phyloP scores from a whole-genome alignment of 2,888 invertebrate species.

The Bombyx huttoni region DNA sequence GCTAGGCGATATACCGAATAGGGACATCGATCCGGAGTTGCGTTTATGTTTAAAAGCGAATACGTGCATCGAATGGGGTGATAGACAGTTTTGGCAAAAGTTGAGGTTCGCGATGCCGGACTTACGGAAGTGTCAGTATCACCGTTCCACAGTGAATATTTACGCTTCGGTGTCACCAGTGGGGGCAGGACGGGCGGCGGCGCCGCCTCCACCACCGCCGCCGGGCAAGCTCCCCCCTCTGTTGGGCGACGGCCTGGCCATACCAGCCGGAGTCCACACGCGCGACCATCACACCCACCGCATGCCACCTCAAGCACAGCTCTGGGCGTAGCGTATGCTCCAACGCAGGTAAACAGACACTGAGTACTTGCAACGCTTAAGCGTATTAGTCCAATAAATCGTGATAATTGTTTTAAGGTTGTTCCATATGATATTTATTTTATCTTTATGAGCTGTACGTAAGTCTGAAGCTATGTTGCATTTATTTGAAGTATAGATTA shows the following conservation, averaged over 20 bases:
- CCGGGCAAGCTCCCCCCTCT: slow-evolving; percentile 76
- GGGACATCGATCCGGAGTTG: slow-evolving; percentile 92
- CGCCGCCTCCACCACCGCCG: slow-evolving; percentile 75
- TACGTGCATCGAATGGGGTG: slow-evolving; percentile 93
- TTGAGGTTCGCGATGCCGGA: slow-evolving; percentile 92
- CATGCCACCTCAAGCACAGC: slow-evolving; percentile 77
- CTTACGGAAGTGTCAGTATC: slow-evolving; percentile 76
- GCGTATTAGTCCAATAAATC: slow-evolving; percentile 68
- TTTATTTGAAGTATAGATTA: slow-evolving; percentile 46
- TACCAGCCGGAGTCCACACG: slow-evolving; percentile 53
- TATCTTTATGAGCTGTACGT: slow-evolving; percentile 17
- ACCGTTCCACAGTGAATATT: slow-evolving; percentile 79
- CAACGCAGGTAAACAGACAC: slow-evolving; percentile 74
- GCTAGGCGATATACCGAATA: slow-evolving; percentile 89
- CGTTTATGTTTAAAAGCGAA: slow-evolving; percentile 91
- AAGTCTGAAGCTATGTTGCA: slow-evolving; percentile 30
- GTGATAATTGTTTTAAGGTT: slow-evolving; percentile 64
- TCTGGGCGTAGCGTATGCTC: slow-evolving; percentile 86
- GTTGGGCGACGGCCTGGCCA: slow-evolving; percentile 58
- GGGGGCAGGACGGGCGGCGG: slow-evolving; percentile 70
- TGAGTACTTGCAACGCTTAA: slow-evolving; percentile 64
- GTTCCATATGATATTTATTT: slow-evolving; percentile 52
- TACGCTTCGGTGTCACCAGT: slow-evolving; percentile 77
- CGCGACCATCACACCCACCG: slow-evolving; percentile 65
- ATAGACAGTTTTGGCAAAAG: slow-evolving; percentile 97